These are phyloP conservation scores for Sus cebifrons DNA, from an alignment of 2,797 vertebrate species.

Conservation along the genomic window DNA sequence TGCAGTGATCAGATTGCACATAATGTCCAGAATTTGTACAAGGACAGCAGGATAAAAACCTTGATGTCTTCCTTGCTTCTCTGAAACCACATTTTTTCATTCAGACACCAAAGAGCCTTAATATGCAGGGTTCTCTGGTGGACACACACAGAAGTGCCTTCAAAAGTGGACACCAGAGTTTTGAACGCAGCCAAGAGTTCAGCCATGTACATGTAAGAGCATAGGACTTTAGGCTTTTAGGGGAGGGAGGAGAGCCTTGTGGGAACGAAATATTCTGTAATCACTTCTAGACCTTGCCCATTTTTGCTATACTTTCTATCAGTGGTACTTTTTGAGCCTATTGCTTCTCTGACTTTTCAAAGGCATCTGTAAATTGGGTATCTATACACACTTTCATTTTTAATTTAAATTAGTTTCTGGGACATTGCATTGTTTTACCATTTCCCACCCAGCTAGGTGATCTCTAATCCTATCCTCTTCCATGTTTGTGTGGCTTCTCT, in stretches of 20 bases:
- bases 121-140: neutral
- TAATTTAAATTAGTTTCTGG: neutral
- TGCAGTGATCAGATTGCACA: neutral
- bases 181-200: neutral
- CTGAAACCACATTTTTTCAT: neutral
- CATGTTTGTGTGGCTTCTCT: neutral
- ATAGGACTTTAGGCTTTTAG: neutral
- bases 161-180: neutral
- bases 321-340: neutral
- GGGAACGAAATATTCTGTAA: neutral
- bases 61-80: neutral
- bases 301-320: neutral
- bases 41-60: neutral
- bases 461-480: neutral
- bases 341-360: neutral
- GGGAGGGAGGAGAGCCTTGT: neutral
- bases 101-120: neutral
- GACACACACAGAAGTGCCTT: neutral
- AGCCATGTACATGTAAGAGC: fast-evolving
- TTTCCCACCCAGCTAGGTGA: neutral
- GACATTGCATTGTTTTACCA: neutral
- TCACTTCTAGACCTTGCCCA: neutral
- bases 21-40: neutral
- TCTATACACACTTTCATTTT: neutral
- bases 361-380: neutral